Base-by-base conservation (phyloP, 2,113 vertebrate species). In the Hiodon tergisus region DNA sequence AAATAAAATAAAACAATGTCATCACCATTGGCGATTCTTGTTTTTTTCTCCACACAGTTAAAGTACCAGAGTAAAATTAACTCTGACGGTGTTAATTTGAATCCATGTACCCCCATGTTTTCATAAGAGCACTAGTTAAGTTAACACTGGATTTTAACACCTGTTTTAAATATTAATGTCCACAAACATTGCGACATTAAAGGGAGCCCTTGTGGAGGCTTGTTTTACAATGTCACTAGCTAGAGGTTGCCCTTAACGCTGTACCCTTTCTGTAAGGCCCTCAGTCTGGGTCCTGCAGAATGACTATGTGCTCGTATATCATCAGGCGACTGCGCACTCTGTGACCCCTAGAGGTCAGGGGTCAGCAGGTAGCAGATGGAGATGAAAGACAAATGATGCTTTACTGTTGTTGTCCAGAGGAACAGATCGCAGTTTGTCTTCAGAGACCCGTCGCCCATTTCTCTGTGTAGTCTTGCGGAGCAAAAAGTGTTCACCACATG, bases 341-440 rank as follows among this genome's bases (percentile, higher is more conserved):
- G 52, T 77, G 80, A 92, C 90, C 91, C 85, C 85, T 84, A 82
- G 88, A 91, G 93, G 91, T 91, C 92, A 89, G 66, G 83, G 93
- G 90, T 94, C 90, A 90, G 90, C 88, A 92, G 90, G 88, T 89
- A 86, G 90, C 90, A 89, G 88, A 91, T 90, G 92, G 91, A 87
- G 92, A 94, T 93, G 90, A 95, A 95, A 95, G 93, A 87, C 83
- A 87, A 83, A 83, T 86, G 82, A 78, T 87, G 87, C 90, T 95
- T 95, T 94, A 94, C 91, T 93, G 91, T 90, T 91, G 90, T 91
- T 89, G 89, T 88, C 84, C 89, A 88, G 92, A 93, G 89, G 91
- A 89, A 89, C 91, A 90, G 82, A 92, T 77, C 78, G 59, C 80
- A 74, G 71, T 52, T 69, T 60, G 66, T 81, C 71, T 69, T 83